Base-by-base conservation (phyloP, 2,113 vertebrate genomes). In the Cavia porcellus region DNA sequence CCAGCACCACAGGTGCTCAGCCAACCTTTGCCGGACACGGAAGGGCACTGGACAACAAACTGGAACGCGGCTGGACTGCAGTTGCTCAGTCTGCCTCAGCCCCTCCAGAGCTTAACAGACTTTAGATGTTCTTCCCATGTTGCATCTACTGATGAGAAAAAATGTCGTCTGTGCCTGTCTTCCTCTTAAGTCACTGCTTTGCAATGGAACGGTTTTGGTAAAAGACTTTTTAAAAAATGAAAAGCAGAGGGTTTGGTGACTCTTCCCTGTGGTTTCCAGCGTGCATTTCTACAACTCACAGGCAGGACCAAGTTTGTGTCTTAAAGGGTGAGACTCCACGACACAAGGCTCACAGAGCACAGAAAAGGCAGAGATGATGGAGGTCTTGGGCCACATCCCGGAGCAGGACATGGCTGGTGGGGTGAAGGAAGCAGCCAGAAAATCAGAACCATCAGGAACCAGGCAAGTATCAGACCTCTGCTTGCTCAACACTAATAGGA, bases 321-420 rank as follows among this genome's bases (percentile, higher is more conserved):
- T 79, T 86, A 68, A 57, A 79, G 11, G 14, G 38, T 50, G 35
- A 45, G 61, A 79, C 32, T 57, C 35, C 17, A 10, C 19, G 9
- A 50, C 24, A 30, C 8, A 30, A 66, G 85, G 19, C 72, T 79
- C 45, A 5, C 12, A 55, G 35, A 32, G 12, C 5, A 42, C 14
- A 12, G 91, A 17, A 77, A 77, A 84, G 80, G 38, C 38, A 15
- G 38, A 82, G 50, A 55, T 3, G 66, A 61, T 7, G 32, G 22
- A 85, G 22, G 35, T 6, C 10, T 5, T 2, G 5, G 5, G 13
- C 24, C 14, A 7, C 2, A 15, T 42, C 74, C 66, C 11, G 0
- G 38, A 10, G 64, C 38, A 13, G 80, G 50, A 32, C 25, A 2
- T 7, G 4, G n/a, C 77, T 45, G 62, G 20, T 50, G 30, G 79